Base-by-base conservation (phyloP, 2,888 invertebrate genomes). In the Timema podura region DNA sequence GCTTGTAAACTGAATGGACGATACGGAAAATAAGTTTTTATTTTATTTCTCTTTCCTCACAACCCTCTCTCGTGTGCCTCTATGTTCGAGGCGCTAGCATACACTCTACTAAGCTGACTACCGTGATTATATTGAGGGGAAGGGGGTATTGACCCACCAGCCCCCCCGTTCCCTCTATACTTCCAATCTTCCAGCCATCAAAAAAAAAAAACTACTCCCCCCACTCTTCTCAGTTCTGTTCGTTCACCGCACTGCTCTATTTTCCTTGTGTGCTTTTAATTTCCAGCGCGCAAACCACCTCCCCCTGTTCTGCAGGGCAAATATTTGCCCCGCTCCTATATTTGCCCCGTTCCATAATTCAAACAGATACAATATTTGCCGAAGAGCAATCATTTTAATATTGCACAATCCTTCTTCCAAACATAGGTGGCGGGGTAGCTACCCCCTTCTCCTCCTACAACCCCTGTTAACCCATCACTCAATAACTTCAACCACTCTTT, bases 261-360 rank as follows among this genome's bases (percentile, higher is more conserved):
- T 85, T 85, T 85, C 85, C 85, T 85, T 85, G 85, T 85, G 81
- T 85, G 84, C 85, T 85, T 85, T 85, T 85, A 85, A 85, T 86
- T 86, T 85, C 85, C 85, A 85, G 85, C 85, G 85, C 84, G 85
- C 85, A 85, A 85, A 85, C 85, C 85, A 85, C 84, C 85, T 83
- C 84, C 78, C 80, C 83, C 83, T 30, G 30, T 30, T 30, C 30
- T 30, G 30, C 30, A 30, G 84, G 82, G 74, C 82, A 83, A 82
- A 82, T 85, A 85, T 85, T 85, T 85, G 84, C 84, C 82, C 82
- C 84, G 83, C 83, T 30, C 3, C 30, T 85, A 85, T 85, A 85
- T 85, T 85, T 85, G 84, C 85, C 84, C 30, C 83, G 84, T 83
- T 85, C 84, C 85, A 85, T 85, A 85, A 85, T 85, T 85, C 85